Conservation (phyloP, 2,888 invertebrate genomes). For the Axea sp. region DNA sequence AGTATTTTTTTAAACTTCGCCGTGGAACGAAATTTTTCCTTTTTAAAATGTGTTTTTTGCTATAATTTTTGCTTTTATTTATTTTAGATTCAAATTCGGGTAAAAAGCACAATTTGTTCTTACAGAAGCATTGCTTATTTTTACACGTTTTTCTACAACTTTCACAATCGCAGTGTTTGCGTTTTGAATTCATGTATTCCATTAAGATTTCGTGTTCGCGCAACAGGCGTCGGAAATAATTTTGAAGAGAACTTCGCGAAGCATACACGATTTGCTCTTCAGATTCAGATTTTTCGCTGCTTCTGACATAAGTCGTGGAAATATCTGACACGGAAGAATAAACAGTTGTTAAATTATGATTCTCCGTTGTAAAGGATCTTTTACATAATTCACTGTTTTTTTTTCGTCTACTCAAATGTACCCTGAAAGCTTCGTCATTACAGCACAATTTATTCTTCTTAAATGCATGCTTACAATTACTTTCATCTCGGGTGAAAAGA, state of each 20-base stretch:
- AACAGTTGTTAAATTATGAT: conserved; percentile 11
- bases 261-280: background rate
- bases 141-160: background rate
- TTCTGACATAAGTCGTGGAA: background rate
- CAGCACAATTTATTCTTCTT: conserved; percentile 32
- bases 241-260: conserved; percentile 2
- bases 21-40: too few species aligned
- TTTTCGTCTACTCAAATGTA: conserved; percentile 3
- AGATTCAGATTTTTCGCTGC: conserved; percentile 6
- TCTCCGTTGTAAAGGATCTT: background rate
- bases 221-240: conserved; percentile 11
- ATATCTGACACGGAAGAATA: conserved; percentile 3
- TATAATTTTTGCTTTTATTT: too few species aligned
- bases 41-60: too few species aligned
- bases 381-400: background rate
- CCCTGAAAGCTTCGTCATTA: conserved; percentile 16
- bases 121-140: too few species aligned
- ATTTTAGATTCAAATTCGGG: too few species aligned
- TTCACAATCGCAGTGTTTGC: background rate
- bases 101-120: too few species aligned
- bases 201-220: conserved; percentile 24
- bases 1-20: too few species aligned
- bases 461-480: conserved; percentile 36
- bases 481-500: conserved; percentile 22
- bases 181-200: conserved; percentile 11